Base-by-base conservation (phyloP, 2,797 vertebrate genomes). In the Fistularia commersonii region DNA sequence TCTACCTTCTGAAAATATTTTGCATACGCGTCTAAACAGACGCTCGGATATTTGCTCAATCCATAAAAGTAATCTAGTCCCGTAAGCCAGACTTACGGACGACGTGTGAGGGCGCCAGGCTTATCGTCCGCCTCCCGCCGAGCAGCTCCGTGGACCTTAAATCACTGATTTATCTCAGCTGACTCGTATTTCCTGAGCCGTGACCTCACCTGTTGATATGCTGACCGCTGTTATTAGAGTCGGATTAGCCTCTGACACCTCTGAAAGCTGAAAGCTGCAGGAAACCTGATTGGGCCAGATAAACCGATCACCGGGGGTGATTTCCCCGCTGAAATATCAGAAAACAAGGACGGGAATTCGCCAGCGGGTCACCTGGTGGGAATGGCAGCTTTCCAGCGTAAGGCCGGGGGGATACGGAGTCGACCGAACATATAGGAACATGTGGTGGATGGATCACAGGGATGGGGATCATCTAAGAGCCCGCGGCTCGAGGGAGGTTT, bases 131-230 rank as follows among this genome's bases (percentile, higher is more conserved):
- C 39, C 50, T 61, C 51, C 63, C 37, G 55, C 38, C 38, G 48
- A 66, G 51, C 15, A 58, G 39, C 8, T 33, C 55, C 54, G 54
- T 33, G n/a, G 35, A 61, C 67, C 61, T 57, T 41, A 41, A 46
- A 46, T 57, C 61, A 45, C 50, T 51, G 51, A 35, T 63, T 74
- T 57, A 72, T 72, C 60, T 67, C 51, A 74, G 68, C 51, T 74
- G 66, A 65, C 59, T 66, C 12, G 35, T 48, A 53, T 66, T 71
- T 76, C 63, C 59, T 67, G 48, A 40, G 50, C 43, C 33, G 40
- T 74, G 62, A 73, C 64, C 61, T 77, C 72, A 66, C 55, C 57
- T 65, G 58, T 51, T 60, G 51, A 57, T 12, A 40, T 33, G 50
- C 64, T 72, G 67, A 63, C 48, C 51, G 23, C 51, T 45, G 61